Evolutionary conservation across 1,140 invertebrate species (phyloP).

Genomic region (Lepidurus packardi): DNA sequence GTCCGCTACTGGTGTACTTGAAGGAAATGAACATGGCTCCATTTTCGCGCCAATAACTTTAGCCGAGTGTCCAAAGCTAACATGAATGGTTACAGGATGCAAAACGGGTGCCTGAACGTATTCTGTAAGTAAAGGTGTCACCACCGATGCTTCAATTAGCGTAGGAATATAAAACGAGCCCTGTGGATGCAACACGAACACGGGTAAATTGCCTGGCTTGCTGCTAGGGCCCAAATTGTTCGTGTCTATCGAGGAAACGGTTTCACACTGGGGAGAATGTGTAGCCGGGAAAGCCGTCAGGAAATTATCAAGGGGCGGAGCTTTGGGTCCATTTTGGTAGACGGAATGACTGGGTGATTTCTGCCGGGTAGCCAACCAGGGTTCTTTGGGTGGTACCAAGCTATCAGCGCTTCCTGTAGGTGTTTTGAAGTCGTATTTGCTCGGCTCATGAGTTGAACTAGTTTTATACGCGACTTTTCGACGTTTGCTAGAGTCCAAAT

Average conservation of each 20-base stretch:
- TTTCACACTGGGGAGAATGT: constrained; percentile 37
- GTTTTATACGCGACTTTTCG: constrained; percentile 36
- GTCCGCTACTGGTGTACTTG: not conserved
- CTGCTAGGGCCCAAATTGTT: constrained; percentile 34
- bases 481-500: constrained; percentile 35
- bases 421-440: not conserved
- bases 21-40: not conserved
- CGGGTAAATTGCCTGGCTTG: constrained; percentile 53
- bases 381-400: not conserved
- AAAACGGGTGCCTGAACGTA: constrained; percentile 55
- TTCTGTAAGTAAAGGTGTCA: constrained; percentile 55
- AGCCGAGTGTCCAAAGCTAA: constrained; percentile 58
- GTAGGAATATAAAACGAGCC: constrained; percentile 88
- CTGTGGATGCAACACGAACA: constrained; percentile 73
- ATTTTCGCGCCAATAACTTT: constrained; percentile 21
- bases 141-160: constrained; percentile 69
- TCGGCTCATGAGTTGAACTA: not conserved
- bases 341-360: constrained; percentile 42
- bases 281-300: constrained; percentile 42
- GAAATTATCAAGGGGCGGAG: constrained; percentile 39
- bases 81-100: constrained; percentile 85
- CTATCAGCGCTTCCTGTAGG: not conserved
- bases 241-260: constrained; percentile 35
- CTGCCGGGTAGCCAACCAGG: not conserved
- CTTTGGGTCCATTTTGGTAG: constrained; percentile 43